Conservation (phyloP, 2,113 vertebrate species). For the Motacilla alba region DNA sequence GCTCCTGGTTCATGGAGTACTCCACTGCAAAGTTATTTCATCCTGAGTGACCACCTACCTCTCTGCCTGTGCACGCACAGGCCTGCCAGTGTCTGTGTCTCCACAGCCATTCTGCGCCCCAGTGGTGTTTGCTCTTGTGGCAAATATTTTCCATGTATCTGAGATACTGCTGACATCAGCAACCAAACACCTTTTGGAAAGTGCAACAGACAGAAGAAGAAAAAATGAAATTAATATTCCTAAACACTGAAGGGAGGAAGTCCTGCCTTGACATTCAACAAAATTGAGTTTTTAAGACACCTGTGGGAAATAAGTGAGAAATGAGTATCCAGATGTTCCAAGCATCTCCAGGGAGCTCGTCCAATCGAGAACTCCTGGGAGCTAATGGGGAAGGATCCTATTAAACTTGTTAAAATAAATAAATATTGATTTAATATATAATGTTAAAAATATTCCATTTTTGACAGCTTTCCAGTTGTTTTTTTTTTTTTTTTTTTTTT, state of each 20-base stretch:
- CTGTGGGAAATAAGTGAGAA: slow-evolving; percentile 9
- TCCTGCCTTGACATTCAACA: neutral
- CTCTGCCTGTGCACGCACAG: neutral
- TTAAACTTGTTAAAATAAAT: slow-evolving; percentile 12
- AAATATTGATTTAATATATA: neutral
- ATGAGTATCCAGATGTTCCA: neutral
- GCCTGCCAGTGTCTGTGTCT: neutral
- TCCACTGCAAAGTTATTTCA: neutral
- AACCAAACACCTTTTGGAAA: neutral
- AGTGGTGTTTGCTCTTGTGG: neutral
- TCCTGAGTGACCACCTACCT: neutral
- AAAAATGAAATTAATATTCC: neutral
- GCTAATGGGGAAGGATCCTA: neutral
- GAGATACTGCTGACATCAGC: neutral
- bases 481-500: too few relatives aligned
- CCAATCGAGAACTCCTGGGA: neutral
- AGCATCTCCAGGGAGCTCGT: neutral
- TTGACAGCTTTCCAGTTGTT: neutral
- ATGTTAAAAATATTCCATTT: neutral
- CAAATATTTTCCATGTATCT: neutral
- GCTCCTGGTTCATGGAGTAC: neutral
- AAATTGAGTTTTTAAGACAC: neutral
- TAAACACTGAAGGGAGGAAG: neutral
- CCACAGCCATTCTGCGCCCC: neutral
- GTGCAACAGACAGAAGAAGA: neutral